phyloP scores from a whole-genome alignment of 2,888 invertebrate genomes.

The Heteropelma amictum region DNA sequence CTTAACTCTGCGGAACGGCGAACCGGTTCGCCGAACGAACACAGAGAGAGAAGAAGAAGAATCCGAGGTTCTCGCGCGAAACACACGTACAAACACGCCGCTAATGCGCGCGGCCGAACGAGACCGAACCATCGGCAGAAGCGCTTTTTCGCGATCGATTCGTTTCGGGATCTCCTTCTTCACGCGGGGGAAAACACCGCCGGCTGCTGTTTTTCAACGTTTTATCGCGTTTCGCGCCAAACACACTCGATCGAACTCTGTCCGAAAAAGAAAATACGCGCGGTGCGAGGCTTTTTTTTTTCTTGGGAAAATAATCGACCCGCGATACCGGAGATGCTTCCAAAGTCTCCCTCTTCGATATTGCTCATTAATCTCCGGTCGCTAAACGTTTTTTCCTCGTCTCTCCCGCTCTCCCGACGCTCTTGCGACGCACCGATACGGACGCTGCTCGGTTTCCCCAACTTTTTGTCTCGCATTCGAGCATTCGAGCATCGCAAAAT shows the following conservation, averaged over 20 bases:
- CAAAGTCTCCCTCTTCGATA: too few relatives aligned
- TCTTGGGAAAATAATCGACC: constrained; percentile 3
- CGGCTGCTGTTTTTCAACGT: too few relatives aligned
- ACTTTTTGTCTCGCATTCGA: constrained; percentile 14
- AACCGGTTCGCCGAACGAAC: constrained; percentile 51
- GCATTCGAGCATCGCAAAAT: constrained; percentile 55
- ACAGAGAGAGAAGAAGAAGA: constrained; percentile 13
- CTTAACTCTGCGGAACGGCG: constrained; percentile 67
- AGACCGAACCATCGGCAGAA: constrained; percentile 33
- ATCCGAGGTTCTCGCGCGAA: constrained; percentile 1
- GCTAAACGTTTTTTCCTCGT: background rate
- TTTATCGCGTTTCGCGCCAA: too few relatives aligned
- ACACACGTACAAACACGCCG: constrained; percentile 10
- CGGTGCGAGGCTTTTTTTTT: too few relatives aligned
- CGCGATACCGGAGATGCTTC: constrained; percentile 18
- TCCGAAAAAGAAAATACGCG: too few relatives aligned
- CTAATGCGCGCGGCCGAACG: constrained; percentile 20
- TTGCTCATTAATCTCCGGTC: constrained; percentile 8
- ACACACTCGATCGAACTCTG: background rate
- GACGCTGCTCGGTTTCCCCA: too few relatives aligned
- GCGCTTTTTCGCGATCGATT: constrained; percentile 56
- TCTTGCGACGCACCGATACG: too few relatives aligned
- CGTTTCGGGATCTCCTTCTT: constrained; percentile 51
- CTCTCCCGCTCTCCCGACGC: background rate
- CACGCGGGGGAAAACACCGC: background rate